Percentiles rank a stretch among this genome's conserved stretches.
Conservation (phyloP, 1,140 invertebrate species). For the Tetraneura akinire region DNA sequence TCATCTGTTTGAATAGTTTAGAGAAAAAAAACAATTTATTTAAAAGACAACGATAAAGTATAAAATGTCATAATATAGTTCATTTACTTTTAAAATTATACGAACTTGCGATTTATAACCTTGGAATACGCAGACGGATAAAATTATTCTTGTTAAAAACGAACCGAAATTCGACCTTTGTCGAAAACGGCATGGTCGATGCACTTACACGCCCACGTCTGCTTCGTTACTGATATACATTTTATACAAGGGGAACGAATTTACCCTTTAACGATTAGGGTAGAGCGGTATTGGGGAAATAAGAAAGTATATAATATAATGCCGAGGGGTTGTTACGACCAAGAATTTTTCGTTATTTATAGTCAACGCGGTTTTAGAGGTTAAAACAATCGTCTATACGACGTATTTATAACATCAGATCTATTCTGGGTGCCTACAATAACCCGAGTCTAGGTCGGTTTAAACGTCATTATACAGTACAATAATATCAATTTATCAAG, state of each 20-base stretch:
- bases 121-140: background rate
- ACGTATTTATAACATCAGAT: background rate
- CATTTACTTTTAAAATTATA: background rate
- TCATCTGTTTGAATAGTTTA: no score
- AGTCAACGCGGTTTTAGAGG: slow-evolving; percentile 8
- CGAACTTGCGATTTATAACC: slow-evolving; percentile 12
- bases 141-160: background rate
- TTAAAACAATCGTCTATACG: background rate
- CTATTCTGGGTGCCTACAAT: slow-evolving; percentile 4
- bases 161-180: background rate
- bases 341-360: slow-evolving; percentile 25
- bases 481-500: background rate
- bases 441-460: background rate
- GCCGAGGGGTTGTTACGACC: slow-evolving; percentile 1
- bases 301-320: background rate
- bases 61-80: background rate
- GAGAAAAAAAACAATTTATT: no score
- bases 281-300: background rate
- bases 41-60: background rate
- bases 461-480: background rate
- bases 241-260: background rate
- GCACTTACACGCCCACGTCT: slow-evolving; percentile 19
- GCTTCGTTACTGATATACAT: background rate
- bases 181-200: background rate
- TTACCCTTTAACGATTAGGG: slow-evolving; percentile 35